Evolutionary conservation across 2,888 invertebrate species (phyloP), one percentile per base, ranked within the genome.

Genomic region (Parascotia fuliginaria): DNA sequence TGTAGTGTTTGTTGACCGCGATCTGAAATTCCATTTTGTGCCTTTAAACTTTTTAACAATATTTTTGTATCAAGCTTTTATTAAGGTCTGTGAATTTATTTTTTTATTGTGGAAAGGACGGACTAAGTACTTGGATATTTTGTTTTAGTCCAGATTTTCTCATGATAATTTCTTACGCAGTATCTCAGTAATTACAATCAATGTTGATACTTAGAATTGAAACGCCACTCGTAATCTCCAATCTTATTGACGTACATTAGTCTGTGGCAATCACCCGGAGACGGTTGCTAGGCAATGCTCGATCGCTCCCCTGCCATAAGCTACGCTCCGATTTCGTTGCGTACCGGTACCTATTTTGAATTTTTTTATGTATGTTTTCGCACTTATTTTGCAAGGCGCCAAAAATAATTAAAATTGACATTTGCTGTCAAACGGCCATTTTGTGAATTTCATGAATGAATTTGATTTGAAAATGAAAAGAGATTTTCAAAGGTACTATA

Each of bases 281-380:
- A 73, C 68, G 62, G 84, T 84, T 82, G 83, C 84, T 74, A 77
- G 68, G 84, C 81, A 75, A 83, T 83, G 60, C 41, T 48, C 75
- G 79, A 79, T 81, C 81, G 80, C 73, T 77, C 72, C 74, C 77
- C 70, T 55, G 67, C 68, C 72, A 69, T 67, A 56, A 60, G 58
- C 69, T 53, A 59, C 64, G 64, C 73, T 70, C 72, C 66, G 69
- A 69, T 73, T 75, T 67, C 64, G 64, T 53, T 65, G 62, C 60
- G 66, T 67, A 57, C 63, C 55, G 60, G 66, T 67, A 57, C 63
- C 55, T 60, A 65, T 72, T 75, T 77, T 60, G 62, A 65, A 73
- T 71, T 70, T 73, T 66, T 62, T 52, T 69, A 61, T 54, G 11
- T 54, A 54, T 50, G 46, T 40, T 24, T 7, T 47, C 42, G 34